These are phyloP conservation scores for Chelmon rostratus DNA, from an alignment of 2,797 vertebrate genomes.

Conservation along the genomic window DNA sequence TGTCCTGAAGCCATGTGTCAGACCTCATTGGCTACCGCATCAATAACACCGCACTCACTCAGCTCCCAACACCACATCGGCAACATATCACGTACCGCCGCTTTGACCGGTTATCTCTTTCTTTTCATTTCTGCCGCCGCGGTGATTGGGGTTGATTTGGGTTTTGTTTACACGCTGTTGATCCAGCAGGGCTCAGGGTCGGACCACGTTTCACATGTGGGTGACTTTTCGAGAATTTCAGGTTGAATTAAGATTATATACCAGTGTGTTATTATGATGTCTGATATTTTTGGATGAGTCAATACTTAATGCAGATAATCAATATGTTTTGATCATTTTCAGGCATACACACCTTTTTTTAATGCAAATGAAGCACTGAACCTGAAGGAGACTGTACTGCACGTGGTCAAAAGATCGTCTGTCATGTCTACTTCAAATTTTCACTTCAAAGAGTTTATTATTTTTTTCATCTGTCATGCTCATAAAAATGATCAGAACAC, in stretches of 20 bases:
- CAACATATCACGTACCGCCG: constrained; percentile 46
- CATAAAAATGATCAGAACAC: background rate
- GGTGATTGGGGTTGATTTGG: constrained; percentile 54
- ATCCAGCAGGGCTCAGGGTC: constrained; percentile 13
- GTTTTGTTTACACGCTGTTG: constrained; percentile 65
- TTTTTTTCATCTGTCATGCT: background rate
- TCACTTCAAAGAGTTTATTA: too few relatives aligned
- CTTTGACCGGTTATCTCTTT: constrained; percentile 52
- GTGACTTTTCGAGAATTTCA: background rate
- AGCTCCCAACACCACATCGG: constrained; percentile 56
- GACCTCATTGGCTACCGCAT: constrained; percentile 78
- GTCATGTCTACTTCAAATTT: background rate
- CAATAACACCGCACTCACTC: constrained; percentile 70
- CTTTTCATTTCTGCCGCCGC: constrained; percentile 32
- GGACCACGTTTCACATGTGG: constrained; percentile 1
- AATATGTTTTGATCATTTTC: background rate
- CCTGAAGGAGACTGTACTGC: background rate
- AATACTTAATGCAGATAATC: background rate
- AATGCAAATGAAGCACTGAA: background rate
- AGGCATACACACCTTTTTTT: background rate
- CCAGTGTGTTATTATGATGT: background rate
- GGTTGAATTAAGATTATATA: background rate
- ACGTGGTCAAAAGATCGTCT: background rate
- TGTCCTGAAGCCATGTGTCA: constrained; percentile 82
- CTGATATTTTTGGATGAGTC: background rate